Evolutionary conservation across 2,797 vertebrate species (phyloP), one percentile per base, ranked within the genome.

Genomic region (Lithobates sylvaticus): DNA sequence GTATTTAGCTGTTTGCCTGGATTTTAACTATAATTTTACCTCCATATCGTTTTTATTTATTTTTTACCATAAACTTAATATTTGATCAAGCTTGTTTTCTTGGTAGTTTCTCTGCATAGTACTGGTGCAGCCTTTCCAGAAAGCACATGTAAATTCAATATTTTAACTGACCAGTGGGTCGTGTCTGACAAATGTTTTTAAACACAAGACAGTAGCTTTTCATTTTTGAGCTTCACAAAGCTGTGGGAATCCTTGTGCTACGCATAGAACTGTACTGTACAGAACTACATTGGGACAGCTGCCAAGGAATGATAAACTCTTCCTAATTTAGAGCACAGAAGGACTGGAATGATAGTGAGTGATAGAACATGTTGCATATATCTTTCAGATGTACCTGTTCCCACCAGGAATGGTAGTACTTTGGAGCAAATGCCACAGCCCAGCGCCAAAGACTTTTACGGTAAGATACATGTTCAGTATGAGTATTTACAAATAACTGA

Each of bases 371-470:
- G 27, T 36, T 83, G 69, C 58, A 0, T 84, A 44, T 80, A 58
- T 80, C 54, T 87, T 87, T 76, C 76, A 87, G 86, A 65, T 79
- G 29, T 50, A 6, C 68, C 75, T 54, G 64, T 78, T 77, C 54
- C 74, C 47, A 34, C 85, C 44, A 71, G 58, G 54, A 87, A 84
- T 84, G 77, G 86, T 39, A 84, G 72, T 47, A 76, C 34, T 39
- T 87, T 81, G 86, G 86, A 80, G 71, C 76, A 78, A 23, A 44
- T 67, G 73, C 82, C 81, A 27, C 86, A 87, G 58, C 86, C 86
- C 64, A 80, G 76, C 29, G 81, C 81, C 58, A 84, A 87, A 87
- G 86, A 87, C 70, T 87, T 87, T 76, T 80, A 87, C 76, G 86
- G 86, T 87, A 76, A 87, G 86, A 10, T 68, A 39, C 10, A n/a